These are phyloP conservation scores for Drosophila obscura DNA, from an alignment of 1,140 invertebrate genomes.

Conservation along the genomic window DNA sequence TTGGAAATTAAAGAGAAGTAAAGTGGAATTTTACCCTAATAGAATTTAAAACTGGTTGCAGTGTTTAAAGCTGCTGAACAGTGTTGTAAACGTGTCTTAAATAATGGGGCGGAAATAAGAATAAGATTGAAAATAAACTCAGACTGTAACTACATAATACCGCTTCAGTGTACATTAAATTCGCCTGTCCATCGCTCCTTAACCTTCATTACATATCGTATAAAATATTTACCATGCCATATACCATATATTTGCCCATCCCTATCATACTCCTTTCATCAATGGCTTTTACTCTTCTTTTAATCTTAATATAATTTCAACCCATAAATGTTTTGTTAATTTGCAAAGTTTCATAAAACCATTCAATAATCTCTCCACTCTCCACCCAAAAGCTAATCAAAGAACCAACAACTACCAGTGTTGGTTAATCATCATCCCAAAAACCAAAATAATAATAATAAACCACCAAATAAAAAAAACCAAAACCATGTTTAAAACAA, in stretches of 20 bases:
- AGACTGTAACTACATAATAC: too few species aligned
- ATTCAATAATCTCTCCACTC: conserved; percentile 59
- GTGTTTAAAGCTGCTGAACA: too few species aligned
- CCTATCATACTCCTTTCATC: background rate
- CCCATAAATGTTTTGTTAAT: conserved; percentile 20
- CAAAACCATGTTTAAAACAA: conserved; percentile 44
- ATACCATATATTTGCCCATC: background rate
- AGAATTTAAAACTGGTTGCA: too few species aligned
- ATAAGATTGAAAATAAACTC: too few species aligned
- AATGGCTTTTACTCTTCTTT: too few species aligned
- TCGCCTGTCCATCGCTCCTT: too few species aligned
- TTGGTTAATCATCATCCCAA: conserved; percentile 18
- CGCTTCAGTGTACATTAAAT: too few species aligned
- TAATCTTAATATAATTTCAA: conserved; percentile 5
- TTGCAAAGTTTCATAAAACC: conserved; percentile 24
- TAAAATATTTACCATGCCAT: background rate
- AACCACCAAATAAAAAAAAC: conserved; percentile 40
- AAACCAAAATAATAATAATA: conserved; percentile 37
- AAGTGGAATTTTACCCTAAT: too few species aligned
- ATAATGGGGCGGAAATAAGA: too few species aligned
- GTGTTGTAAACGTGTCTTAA: too few species aligned
- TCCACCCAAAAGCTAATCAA: conserved; percentile 58
- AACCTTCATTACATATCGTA: too few species aligned
- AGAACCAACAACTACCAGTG: conserved; percentile 47
- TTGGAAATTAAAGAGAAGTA: too few species aligned